These are phyloP conservation scores for Diarsia dahlii DNA, from an alignment of 2,888 invertebrate genomes.

Conservation along the genomic window DNA sequence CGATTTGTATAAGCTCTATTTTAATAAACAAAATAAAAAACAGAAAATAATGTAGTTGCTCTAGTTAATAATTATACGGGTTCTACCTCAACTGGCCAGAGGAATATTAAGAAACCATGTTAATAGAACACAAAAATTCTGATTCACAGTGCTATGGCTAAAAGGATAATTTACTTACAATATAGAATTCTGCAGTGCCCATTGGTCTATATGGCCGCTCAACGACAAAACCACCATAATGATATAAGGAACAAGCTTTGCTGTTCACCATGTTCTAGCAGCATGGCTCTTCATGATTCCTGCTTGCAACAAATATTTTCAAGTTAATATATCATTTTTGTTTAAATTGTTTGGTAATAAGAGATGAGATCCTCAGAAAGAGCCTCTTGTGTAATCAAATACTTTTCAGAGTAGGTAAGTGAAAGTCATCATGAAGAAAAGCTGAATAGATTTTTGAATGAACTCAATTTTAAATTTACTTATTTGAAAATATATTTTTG, in stretches of 20 bases:
- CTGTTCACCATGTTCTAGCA: neutral
- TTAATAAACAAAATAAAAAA: too few relatives aligned
- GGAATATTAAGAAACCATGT: neutral
- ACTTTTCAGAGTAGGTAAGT: conserved; percentile 85
- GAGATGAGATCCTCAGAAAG: conserved; percentile 78
- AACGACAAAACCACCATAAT: conserved; percentile 94
- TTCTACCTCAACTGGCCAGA: neutral
- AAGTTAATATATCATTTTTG: neutral
- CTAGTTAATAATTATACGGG: neutral
- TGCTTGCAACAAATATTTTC: conserved; percentile 70
- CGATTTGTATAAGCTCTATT: too few relatives aligned
- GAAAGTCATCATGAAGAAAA: conserved; percentile 78
- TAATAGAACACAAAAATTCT: neutral
- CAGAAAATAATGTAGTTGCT: neutral
- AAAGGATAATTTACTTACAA: neutral
- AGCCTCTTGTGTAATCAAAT: conserved; percentile 87
- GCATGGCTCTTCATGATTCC: conserved; percentile 94
- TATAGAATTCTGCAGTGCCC: neutral
- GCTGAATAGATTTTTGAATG: neutral
- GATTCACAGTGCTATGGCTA: neutral
- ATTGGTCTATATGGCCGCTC: neutral
- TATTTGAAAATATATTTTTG: too few relatives aligned
- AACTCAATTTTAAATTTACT: neutral
- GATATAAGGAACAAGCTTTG: neutral
- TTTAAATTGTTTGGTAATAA: neutral